Evolutionary conservation across 1,140 invertebrate species (phyloP).

Genomic region (Saccostrea cuccullata): DNA sequence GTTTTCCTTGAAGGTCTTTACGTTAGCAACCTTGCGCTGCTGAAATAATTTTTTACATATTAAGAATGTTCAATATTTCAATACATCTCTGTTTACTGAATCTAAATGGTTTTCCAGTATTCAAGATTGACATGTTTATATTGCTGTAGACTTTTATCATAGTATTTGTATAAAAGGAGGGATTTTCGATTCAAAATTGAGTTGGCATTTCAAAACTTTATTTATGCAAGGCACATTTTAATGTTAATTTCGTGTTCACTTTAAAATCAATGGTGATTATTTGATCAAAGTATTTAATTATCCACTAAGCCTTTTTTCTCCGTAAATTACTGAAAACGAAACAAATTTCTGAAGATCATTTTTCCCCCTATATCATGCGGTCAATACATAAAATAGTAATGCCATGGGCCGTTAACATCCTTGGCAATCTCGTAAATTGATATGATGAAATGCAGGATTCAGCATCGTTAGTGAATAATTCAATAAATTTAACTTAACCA

Average conservation of each 20-base stretch:
- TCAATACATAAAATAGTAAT: no score
- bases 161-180: neutral
- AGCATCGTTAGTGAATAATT: neutral
- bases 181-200: slow-evolving; percentile 1
- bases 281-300: neutral
- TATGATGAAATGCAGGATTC: no score
- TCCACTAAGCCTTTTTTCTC: neutral
- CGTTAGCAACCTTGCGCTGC: neutral
- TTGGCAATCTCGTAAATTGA: no score
- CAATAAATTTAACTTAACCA: neutral
- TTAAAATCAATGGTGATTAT: neutral
- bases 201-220: neutral
- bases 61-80: neutral
- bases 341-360: neutral
- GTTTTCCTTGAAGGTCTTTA: neutral
- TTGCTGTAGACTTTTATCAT: neutral
- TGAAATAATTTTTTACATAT: neutral
- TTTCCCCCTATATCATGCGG: neutral
- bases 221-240: neutral
- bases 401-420: no score
- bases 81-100: neutral
- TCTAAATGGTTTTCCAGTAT: neutral
- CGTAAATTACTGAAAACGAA: slow-evolving; percentile 2
- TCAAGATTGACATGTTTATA: neutral
- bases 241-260: neutral